Conservation (phyloP, 2,888 invertebrate genomes). For the Diarsia rubi region DNA sequence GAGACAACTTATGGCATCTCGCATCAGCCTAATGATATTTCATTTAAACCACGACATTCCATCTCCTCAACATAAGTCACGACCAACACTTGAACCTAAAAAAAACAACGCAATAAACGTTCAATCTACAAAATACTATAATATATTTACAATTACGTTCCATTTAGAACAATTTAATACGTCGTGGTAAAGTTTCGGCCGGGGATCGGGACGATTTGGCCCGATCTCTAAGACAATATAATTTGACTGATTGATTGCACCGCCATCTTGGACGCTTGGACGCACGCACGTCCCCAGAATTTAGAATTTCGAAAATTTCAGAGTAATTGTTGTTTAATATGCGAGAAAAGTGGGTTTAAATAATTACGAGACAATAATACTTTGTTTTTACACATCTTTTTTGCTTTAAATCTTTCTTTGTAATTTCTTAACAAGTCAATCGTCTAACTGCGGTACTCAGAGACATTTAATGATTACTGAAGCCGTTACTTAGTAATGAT, state of each 20-base stretch:
- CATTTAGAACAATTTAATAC: slow-evolving; percentile 76
- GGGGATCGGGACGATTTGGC: slow-evolving; percentile 77
- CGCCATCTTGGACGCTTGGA: slow-evolving; percentile 52
- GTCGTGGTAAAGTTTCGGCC: slow-evolving; percentile 73
- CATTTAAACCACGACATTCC: slow-evolving; percentile 10
- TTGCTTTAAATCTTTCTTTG: neutral
- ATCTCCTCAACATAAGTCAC: slow-evolving; percentile 44
- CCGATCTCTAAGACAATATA: slow-evolving; percentile 88
- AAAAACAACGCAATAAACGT: slow-evolving; percentile 21
- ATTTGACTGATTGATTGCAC: slow-evolving; percentile 89
- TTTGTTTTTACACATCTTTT: neutral
- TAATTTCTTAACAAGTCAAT: neutral
- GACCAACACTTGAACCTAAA: slow-evolving; percentile 21
- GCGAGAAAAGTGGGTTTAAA: slow-evolving; percentile 34
- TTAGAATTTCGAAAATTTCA: slow-evolving; percentile 68
- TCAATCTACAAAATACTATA: slow-evolving; percentile 65
- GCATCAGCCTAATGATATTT: neutral
- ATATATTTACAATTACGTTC: slow-evolving; percentile 69
- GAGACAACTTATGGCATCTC: neutral
- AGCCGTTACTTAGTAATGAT: too few species aligned
- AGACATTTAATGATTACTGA: too few species aligned
- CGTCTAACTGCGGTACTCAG: too few species aligned
- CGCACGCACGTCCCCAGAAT: slow-evolving; percentile 65
- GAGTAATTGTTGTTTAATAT: slow-evolving; percentile 64
- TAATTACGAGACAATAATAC: neutral